Conservation (phyloP, 2,113 vertebrate species). For the Dolichotis patagonum region DNA sequence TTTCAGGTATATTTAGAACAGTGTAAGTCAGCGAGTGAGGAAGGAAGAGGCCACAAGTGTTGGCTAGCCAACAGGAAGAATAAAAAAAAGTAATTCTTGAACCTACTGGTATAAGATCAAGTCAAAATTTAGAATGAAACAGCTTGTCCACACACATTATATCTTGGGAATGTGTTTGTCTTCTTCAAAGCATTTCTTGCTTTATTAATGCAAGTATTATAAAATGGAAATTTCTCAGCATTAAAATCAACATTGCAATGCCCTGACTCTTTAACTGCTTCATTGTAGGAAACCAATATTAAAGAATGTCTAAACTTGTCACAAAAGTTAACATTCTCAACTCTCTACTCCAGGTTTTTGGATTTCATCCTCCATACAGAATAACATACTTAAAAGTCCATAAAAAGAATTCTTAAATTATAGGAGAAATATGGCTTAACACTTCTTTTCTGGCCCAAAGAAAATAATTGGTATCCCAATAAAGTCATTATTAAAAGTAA, state of each 20-base stretch:
- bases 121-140: conserved; percentile 55
- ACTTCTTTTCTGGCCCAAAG: conserved; percentile 80
- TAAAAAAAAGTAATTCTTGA: conserved; percentile 61
- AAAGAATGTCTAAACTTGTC: conserved; percentile 70
- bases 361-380: conserved; percentile 65
- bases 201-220: conserved; percentile 60
- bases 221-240: conserved; percentile 73
- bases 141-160: conserved; percentile 21
- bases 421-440: conserved; percentile 79
- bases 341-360: conserved; percentile 54
- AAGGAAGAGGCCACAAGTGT: conserved; percentile 49
- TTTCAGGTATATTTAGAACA: conserved; percentile 60
- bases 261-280: conserved; percentile 58
- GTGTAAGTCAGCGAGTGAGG: conserved; percentile 60
- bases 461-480: conserved; percentile 84
- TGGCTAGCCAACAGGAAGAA: conserved; percentile 51
- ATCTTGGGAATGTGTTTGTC: conserved; percentile 32
- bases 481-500: conserved; percentile 87
- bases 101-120: conserved; percentile 47
- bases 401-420: conserved; percentile 79
- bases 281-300: conserved; percentile 68
- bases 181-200: conserved; percentile 62
- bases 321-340: conserved; percentile 69
- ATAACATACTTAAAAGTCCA: conserved; percentile 70
- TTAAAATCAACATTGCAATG: conserved; percentile 52